Percentiles rank a stretch among this genome's conserved stretches.
These are phyloP conservation scores for Heliocidaris erythrogramma DNA, from an alignment of 35 echinoderm and acorn worm species.

Conservation along the genomic window DNA sequence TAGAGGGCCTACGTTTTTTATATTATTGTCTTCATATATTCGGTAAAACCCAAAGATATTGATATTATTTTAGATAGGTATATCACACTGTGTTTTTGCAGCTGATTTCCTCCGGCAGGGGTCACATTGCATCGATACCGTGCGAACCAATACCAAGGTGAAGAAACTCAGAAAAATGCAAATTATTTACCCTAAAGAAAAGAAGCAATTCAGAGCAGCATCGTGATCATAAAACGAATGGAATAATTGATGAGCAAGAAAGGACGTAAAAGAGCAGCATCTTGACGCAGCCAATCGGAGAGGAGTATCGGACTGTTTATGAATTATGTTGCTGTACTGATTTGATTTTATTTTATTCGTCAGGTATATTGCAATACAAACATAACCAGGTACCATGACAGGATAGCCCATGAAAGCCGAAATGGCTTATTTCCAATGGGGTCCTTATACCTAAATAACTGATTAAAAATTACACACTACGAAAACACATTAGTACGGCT, in stretches of 20 bases:
- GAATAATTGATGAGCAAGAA: neutral
- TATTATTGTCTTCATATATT: too few species aligned
- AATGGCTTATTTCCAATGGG: too few species aligned
- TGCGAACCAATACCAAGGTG: neutral
- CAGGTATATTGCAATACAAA: too few species aligned
- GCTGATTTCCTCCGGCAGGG: neutral
- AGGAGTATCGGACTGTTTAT: too few species aligned
- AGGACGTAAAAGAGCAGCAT: neutral
- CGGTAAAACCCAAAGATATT: neutral
- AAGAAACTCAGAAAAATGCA: constrained; percentile 10
- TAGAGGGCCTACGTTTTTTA: too few species aligned
- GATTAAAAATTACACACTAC: too few species aligned
- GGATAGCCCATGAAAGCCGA: too few species aligned
- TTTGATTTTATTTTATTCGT: too few species aligned
- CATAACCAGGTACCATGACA: too few species aligned
- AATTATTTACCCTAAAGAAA: neutral
- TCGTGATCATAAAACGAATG: neutral
- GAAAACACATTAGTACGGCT: too few species aligned
- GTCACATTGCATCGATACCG: neutral
- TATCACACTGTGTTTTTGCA: neutral
- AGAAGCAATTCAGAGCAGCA: neutral
- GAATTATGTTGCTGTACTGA: too few species aligned
- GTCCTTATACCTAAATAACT: too few species aligned
- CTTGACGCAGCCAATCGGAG: neutral
- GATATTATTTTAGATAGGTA: neutral